Conservation (phyloP, 1,140 invertebrate species). For the Halictus rubicundus region DNA sequence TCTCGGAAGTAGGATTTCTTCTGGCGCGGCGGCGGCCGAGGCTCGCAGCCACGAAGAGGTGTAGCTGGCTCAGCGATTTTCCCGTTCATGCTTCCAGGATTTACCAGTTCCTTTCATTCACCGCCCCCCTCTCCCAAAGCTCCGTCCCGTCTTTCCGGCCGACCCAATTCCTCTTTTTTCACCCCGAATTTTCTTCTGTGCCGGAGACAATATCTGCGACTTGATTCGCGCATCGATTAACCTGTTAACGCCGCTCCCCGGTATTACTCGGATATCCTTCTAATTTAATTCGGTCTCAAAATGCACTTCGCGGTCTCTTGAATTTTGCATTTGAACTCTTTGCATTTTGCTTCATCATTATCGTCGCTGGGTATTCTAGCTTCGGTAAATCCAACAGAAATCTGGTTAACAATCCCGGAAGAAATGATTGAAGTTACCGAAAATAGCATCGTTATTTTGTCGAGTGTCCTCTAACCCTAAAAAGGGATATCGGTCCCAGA, state of each 20-base stretch:
- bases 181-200: conserved; percentile 15
- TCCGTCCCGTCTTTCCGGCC: conserved; percentile 2
- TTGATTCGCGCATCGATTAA: neutral
- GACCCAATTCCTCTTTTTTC: conserved; percentile 20
- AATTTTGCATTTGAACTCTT: too few species aligned
- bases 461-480: too few species aligned
- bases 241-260: neutral
- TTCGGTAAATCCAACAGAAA: too few species aligned
- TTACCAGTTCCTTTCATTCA: conserved; percentile 45
- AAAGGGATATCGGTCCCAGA: too few species aligned
- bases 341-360: too few species aligned
- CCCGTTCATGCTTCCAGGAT: conserved; percentile 36
- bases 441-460: too few species aligned
- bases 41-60: conserved; percentile 24
- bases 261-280: too few species aligned
- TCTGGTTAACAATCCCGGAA: too few species aligned
- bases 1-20: conserved; percentile 69
- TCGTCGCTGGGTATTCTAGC: too few species aligned
- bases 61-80: conserved; percentile 40
- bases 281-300: too few species aligned
- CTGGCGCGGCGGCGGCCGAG: conserved; percentile 53
- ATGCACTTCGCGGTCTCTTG: too few species aligned
- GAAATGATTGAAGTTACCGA: too few species aligned
- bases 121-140: neutral
- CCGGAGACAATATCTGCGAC: conserved; percentile 1